These are phyloP conservation scores for Spilosoma lubricipeda DNA, from an alignment of 2,888 invertebrate species.

Conservation along the genomic window DNA sequence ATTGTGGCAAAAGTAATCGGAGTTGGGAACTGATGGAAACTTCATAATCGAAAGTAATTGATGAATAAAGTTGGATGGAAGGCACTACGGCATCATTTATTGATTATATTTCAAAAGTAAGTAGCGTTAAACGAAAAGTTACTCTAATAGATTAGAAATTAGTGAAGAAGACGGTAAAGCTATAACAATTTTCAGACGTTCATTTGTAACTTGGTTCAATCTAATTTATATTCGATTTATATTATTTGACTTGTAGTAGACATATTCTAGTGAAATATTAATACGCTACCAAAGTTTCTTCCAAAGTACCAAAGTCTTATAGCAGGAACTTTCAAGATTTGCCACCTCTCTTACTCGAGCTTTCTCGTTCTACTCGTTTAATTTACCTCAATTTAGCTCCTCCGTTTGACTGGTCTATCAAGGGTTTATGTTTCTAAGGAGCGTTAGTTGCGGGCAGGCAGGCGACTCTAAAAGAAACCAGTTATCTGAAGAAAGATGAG, in stretches of 20 bases:
- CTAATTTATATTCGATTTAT: background rate
- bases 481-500: background rate
- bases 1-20: conserved; percentile 41
- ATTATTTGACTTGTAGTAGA: background rate
- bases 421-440: background rate
- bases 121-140: background rate
- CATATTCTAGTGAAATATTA: background rate
- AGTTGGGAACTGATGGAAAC: conserved; percentile 29
- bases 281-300: background rate
- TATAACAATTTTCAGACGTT: background rate
- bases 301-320: background rate
- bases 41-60: conserved; percentile 33
- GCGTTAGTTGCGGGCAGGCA: background rate
- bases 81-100: background rate
- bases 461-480: background rate
- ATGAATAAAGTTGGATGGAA: conserved; percentile 22
- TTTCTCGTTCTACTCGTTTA: background rate
- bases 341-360: background rate
- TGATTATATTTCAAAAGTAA: background rate
- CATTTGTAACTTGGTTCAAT: background rate
- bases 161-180: background rate
- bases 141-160: background rate
- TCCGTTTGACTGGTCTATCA: background rate
- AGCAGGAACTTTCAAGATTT: background rate
- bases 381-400: background rate